phyloP scores from a whole-genome alignment of 2,113 vertebrate species.

The Chroicocephalus ridibundus region DNA sequence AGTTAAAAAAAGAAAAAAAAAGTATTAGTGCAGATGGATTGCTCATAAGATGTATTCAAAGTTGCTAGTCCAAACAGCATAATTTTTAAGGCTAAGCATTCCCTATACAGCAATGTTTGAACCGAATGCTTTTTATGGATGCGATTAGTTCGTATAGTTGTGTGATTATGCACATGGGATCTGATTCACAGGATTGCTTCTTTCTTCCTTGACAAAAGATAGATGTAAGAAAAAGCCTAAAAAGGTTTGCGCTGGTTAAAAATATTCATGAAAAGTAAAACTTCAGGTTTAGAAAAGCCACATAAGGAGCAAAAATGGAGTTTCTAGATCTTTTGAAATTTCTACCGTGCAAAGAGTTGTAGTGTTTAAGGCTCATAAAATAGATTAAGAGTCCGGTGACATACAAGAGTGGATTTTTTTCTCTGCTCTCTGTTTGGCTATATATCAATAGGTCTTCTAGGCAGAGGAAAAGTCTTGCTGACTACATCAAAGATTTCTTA shows the following conservation, averaged over 20 bases:
- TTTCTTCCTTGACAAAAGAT: constrained; percentile 30
- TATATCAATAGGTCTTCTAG: constrained; percentile 38
- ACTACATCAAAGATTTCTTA: constrained; percentile 36
- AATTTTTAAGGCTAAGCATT: constrained; percentile 48
- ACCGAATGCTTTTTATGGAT: constrained; percentile 52
- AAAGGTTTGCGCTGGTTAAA: constrained; percentile 31
- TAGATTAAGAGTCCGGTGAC: constrained; percentile 22
- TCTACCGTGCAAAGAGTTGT: constrained; percentile 5
- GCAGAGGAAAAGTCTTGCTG: constrained; percentile 20
- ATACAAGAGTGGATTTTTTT: neutral
- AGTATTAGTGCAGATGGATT: neutral
- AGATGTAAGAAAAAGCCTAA: constrained; percentile 14
- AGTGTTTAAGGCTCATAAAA: constrained; percentile 52
- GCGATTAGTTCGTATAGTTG: neutral
- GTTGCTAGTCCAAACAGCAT: constrained; percentile 55
- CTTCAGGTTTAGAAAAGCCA: neutral
- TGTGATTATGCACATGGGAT: constrained; percentile 56
- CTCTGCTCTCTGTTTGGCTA: neutral
- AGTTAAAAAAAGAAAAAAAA: neutral
- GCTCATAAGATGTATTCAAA: constrained; percentile 18
- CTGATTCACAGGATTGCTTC: constrained; percentile 49
- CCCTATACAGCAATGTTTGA: constrained; percentile 46
- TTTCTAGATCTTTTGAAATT: constrained; percentile 35
- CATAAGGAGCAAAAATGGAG: neutral
- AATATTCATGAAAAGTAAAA: constrained; percentile 22